Evolutionary conservation across 2,113 vertebrate genomes (phyloP), one percentile per base, ranked within the genome.

Genomic region (Empidonax traillii): DNA sequence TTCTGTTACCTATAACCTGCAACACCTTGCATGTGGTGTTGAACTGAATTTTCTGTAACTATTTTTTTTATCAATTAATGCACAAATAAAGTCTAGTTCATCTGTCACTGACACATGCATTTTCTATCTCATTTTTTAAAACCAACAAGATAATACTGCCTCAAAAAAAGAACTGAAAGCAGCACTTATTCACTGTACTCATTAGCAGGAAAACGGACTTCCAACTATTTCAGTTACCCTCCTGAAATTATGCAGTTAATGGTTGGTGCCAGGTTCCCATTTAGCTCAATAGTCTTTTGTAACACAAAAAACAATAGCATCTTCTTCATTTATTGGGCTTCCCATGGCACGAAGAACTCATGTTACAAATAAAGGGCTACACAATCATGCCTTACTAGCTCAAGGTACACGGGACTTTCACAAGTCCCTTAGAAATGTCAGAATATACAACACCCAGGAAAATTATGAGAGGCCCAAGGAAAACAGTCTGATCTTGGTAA

Each of bases 231-330:
- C 69, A 68, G 62, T 66, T 31, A 75, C 73, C 59, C 65, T 86
- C n/a, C 68, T 53, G 53, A 93, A 95, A 89, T 89, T 65, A 89
- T 0, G 0, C 44, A 77, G 41, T 46, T 47, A 59, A 33, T 68
- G 33, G 4, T 18, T 77, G 39, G 35, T 95, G 93, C 90, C 94
- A 92, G n/a, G 78, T 82, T 52, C 58, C 58, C 33, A 53, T 92
- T 93, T 93, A 73, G 65, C 62, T 89, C 77, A 91, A 94, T n/a
- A 91, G 53, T 35, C 55, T 81, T 92, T 93, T 84, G 39, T 91
- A 90, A 74, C n/a, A 94, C 66, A 87, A 65, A 56, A 85, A 89
- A 94, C 93, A 93, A 95, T 51, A 77, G 85, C 68, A 89, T 46
- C 66, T 87, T 94, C 87, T 93, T 95, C 39, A 43, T 78, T 95